phyloP scores from a whole-genome alignment of 2,888 invertebrate species.

The Cheilosia pagana region DNA sequence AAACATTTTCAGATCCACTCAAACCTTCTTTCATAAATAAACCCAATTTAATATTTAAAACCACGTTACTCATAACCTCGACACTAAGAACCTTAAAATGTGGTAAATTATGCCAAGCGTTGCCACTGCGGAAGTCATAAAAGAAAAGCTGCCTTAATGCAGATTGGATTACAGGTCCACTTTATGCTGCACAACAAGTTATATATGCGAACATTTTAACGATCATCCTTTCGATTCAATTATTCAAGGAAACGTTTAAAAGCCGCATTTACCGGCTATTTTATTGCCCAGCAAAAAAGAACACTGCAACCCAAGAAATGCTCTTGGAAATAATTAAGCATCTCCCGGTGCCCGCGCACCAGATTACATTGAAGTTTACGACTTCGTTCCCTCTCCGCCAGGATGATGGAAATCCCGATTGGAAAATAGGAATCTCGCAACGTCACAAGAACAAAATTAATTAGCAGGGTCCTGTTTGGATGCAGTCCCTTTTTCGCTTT shows the following conservation, averaged over 20 bases:
- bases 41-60: not conserved
- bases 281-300: not conserved
- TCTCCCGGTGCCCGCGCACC: not conserved
- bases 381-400: slow-evolving; percentile 28
- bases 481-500: slow-evolving; percentile 2
- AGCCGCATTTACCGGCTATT: slow-evolving; percentile 7
- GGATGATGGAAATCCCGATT: slow-evolving; percentile 59
- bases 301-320: not conserved
- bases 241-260: slow-evolving; percentile 19
- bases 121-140: slow-evolving; percentile 27
- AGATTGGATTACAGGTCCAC: slow-evolving; percentile 11
- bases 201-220: not conserved
- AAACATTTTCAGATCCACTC: too few species aligned
- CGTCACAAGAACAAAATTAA: slow-evolving; percentile 47
- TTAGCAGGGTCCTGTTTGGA: slow-evolving; percentile 48
- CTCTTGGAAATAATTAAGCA: slow-evolving; percentile 23
- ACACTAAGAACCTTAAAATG: slow-evolving; percentile 8
- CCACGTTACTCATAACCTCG: not conserved
- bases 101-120: slow-evolving; percentile 2
- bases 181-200: not conserved
- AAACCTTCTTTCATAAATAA: too few species aligned
- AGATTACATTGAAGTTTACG: slow-evolving; percentile 48
- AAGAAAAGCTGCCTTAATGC: not conserved
- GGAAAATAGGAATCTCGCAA: slow-evolving; percentile 12
- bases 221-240: slow-evolving; percentile 35